Conservation (phyloP, 2,797 vertebrate genomes). For the Myotis daubentonii region DNA sequence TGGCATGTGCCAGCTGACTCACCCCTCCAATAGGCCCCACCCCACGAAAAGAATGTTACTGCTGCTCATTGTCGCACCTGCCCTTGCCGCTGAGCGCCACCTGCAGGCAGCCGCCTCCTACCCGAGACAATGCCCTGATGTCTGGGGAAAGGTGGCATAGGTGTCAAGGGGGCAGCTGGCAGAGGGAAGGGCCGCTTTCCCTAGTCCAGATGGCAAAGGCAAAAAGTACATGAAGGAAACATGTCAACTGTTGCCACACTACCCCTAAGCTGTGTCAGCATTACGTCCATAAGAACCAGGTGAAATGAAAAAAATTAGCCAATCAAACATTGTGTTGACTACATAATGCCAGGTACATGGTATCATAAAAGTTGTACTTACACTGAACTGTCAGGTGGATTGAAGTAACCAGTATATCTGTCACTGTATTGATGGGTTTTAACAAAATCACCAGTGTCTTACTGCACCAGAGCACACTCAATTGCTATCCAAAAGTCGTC, state of each 20-base stretch:
- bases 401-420: neutral
- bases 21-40: neutral
- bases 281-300: neutral
- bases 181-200: constrained; percentile 35
- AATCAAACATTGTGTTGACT: constrained; percentile 1
- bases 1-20: neutral
- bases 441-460: neutral
- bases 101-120: constrained; percentile 60
- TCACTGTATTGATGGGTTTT: neutral
- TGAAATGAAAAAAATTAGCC: neutral
- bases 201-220: constrained; percentile 66
- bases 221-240: constrained; percentile 34
- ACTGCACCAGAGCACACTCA: neutral
- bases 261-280: constrained; percentile 48
- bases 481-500: neutral
- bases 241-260: constrained; percentile 1
- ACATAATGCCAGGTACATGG: neutral
- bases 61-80: constrained; percentile 61
- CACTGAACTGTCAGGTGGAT: neutral
- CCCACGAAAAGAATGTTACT: constrained; percentile 8
- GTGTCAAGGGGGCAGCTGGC: constrained; percentile 20
- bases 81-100: neutral
- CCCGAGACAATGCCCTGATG: constrained; percentile 60
- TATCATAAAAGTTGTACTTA: neutral
- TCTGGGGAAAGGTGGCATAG: constrained; percentile 50